Evolutionary conservation across 2,797 vertebrate genomes (phyloP), one percentile per base, ranked within the genome.

Genomic region (Eidolon dupreanum): DNA sequence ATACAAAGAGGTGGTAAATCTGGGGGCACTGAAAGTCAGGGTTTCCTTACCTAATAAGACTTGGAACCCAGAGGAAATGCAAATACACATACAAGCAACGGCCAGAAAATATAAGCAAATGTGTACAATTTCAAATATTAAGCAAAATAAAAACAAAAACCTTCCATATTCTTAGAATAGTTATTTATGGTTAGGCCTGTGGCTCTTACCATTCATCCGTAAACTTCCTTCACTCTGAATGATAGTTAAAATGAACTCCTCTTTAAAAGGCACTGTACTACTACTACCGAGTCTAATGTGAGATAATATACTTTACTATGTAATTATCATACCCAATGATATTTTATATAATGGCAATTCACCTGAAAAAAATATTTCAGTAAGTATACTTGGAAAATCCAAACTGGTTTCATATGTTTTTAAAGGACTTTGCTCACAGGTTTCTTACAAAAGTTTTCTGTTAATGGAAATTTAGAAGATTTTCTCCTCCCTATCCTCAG

Each of bases 141-240:
- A 82, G 73, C 33, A 78, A 95, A 93, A 92, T 10, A 73, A 88
- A 88, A 83, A 85, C 55, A 41, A 90, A 77, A 92, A 24, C 2
- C 2, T 9, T 68, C 26, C 19, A 6, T 88, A 75, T 79, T 86
- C 11, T 87, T 31, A 88, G 65, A 93, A 90, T 57, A 73, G 71
- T 81, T 33, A 68, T 33, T 77, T 65, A 74, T 31, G 61, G 65
- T 90, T 94, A 79, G 83, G 83, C 66, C 73, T 61, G 19, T 77
- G n/a, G 13, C 36, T 66, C n/a, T 38, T 88, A 73, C 3, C 68
- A 63, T 36, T 84, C 66, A 91, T 28, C 82, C 3, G 59, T 92
- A 71, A 57, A 41, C 43, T 63, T 95, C 28, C 36, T 31, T 19
- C 31, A 46, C 51, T 90, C 71, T 75, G 89, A 77, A 12, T 46